phyloP scores from a whole-genome alignment of 2,888 invertebrate genomes.

The Ennomos erosarius region DNA sequence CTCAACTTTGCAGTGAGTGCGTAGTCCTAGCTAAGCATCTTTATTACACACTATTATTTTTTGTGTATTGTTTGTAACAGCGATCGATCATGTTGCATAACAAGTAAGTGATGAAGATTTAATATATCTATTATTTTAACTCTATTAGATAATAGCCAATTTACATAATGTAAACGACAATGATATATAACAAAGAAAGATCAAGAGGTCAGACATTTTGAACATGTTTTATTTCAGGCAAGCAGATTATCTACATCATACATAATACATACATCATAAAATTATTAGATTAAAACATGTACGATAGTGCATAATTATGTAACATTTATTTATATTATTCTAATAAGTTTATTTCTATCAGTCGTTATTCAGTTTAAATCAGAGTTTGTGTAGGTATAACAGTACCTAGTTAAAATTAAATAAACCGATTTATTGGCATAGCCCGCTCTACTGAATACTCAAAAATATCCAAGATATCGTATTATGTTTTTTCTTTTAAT shows the following conservation, averaged over 20 bases:
- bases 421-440: no score
- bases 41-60: neutral
- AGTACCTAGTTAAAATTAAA: no score
- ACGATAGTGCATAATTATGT: no score
- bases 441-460: no score
- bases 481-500: no score
- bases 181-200: slow-evolving; percentile 38
- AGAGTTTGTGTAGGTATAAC: no score
- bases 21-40: neutral
- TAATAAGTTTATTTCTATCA: no score
- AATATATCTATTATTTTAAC: slow-evolving; percentile 48
- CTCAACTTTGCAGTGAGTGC: slow-evolving; percentile 3
- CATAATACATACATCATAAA: neutral
- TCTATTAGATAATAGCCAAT: slow-evolving; percentile 33
- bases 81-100: slow-evolving; percentile 53
- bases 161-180: slow-evolving; percentile 37
- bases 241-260: slow-evolving; percentile 17
- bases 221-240: slow-evolving; percentile 31
- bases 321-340: no score
- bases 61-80: slow-evolving; percentile 4
- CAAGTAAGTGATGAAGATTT: slow-evolving; percentile 44
- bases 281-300: neutral
- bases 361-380: no score
- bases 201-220: slow-evolving; percentile 35
- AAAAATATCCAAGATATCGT: no score